phyloP scores from a whole-genome alignment of 2,113 vertebrate genomes.

The Chionodraco myersi region DNA sequence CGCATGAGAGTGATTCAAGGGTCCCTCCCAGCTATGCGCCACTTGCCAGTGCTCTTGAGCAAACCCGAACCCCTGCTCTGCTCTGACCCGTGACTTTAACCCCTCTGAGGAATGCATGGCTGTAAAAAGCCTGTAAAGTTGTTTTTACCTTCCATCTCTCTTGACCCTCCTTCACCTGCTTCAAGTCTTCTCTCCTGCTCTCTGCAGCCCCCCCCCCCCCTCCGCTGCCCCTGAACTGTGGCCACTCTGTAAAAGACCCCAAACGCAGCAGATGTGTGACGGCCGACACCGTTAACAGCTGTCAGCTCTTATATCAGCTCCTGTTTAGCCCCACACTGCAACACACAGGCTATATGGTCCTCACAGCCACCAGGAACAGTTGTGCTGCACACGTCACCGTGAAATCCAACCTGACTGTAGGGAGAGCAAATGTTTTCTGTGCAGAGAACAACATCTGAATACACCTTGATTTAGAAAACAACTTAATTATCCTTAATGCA shows the following conservation, averaged over 20 bases:
- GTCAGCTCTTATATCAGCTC: conserved; percentile 70
- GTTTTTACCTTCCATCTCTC: conserved; percentile 46
- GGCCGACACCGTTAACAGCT: conserved; percentile 71
- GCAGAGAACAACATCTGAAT: background rate
- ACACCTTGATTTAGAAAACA: background rate
- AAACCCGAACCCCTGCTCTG: conserved; percentile 9
- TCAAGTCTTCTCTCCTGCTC: conserved; percentile 34
- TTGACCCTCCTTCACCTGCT: conserved; percentile 68
- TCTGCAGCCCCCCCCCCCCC: background rate
- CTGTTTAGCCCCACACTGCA: conserved; percentile 38
- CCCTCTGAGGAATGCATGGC: conserved; percentile 58
- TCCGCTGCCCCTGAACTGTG: conserved; percentile 43
- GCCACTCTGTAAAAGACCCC: conserved; percentile 57
- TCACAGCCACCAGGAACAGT: conserved; percentile 21
- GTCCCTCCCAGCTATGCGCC: too few relatives aligned
- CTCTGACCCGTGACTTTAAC: conserved; percentile 27
- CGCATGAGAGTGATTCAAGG: too few relatives aligned
- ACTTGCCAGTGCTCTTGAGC: conserved; percentile 12
- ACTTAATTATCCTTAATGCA: too few relatives aligned
- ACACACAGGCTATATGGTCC: conserved; percentile 7
- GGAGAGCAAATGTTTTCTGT: background rate
- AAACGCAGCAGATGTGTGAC: conserved; percentile 83
- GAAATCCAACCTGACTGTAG: conserved; percentile 1
- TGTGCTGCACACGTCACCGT: conserved; percentile 13
- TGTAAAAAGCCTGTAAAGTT: conserved; percentile 60